phyloP scores from a whole-genome alignment of 2,888 invertebrate species.

The Troides helena region DNA sequence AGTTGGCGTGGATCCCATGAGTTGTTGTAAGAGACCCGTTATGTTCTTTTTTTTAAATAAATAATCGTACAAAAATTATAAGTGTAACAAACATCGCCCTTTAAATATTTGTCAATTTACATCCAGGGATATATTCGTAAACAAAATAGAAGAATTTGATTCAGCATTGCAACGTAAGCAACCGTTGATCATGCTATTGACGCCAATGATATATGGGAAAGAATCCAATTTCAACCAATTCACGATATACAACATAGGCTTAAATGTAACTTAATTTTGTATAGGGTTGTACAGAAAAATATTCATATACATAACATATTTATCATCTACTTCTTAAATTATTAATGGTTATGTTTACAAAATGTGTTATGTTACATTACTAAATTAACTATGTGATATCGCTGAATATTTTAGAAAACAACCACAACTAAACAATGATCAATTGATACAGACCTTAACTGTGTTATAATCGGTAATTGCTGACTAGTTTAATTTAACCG shows the following conservation, averaged over 20 bases:
- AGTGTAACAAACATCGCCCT: too few relatives aligned
- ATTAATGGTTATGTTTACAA: not conserved
- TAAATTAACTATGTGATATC: too few relatives aligned
- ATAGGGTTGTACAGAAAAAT: slow-evolving; percentile 4
- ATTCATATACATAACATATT: not conserved
- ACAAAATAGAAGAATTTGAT: not conserved
- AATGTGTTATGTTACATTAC: not conserved
- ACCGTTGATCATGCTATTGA: slow-evolving; percentile 22
- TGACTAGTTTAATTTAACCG: too few relatives aligned
- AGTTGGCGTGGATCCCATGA: too few relatives aligned
- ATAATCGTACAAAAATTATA: too few relatives aligned
- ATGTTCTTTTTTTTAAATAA: too few relatives aligned
- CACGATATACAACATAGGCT: slow-evolving; percentile 19
- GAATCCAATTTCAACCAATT: slow-evolving; percentile 25
- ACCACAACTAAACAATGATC: too few relatives aligned
- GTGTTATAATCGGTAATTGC: too few relatives aligned
- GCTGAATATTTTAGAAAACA: too few relatives aligned
- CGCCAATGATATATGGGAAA: slow-evolving; percentile 16
- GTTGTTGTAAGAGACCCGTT: too few relatives aligned
- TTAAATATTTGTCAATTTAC: not conserved
- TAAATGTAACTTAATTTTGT: slow-evolving; percentile 16
- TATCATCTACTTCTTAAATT: not conserved
- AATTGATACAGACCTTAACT: too few relatives aligned
- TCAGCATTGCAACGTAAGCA: slow-evolving; percentile 20
- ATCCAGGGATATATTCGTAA: not conserved